Conservation (phyloP, 2,797 vertebrate species). For the Acipenser transmontanus region DNA sequence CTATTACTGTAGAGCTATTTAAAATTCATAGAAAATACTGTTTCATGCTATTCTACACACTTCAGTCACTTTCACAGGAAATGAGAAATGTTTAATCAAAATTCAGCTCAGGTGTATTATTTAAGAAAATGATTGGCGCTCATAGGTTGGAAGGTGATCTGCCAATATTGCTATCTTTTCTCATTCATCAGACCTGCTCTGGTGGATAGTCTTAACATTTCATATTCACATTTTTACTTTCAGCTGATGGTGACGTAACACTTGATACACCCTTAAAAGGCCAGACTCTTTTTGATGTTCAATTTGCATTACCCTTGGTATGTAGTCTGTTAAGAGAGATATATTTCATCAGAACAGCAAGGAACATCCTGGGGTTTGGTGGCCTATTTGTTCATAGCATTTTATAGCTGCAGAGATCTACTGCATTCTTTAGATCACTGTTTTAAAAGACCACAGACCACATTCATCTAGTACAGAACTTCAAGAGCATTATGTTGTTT, state of each 20-base stretch:
- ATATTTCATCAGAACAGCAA: too few species aligned
- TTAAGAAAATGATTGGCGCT: slow-evolving; percentile 1
- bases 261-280: slow-evolving; percentile 1
- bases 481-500: too few species aligned
- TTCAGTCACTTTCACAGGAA: slow-evolving; percentile 1
- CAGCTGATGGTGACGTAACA: background rate
- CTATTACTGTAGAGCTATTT: background rate
- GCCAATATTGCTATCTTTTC: slow-evolving; percentile 43
- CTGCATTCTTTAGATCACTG: too few species aligned
- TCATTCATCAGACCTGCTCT: slow-evolving; percentile 42
- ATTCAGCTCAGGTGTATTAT: slow-evolving; percentile 9
- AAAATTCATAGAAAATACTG: slow-evolving; percentile 4
- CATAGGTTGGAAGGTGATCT: slow-evolving; percentile 12
- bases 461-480: too few species aligned
- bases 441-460: too few species aligned
- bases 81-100: slow-evolving; percentile 5
- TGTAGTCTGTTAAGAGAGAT: too few species aligned
- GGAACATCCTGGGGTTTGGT: too few species aligned
- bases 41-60: slow-evolving; percentile 1
- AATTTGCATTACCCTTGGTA: background rate
- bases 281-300: background rate
- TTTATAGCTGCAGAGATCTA: too few species aligned
- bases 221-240: background rate
- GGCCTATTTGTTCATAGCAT: too few species aligned
- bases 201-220: background rate